Evolutionary conservation across 2,797 vertebrate genomes (phyloP), one percentile per base, ranked within the genome.

Genomic region (Falco berigora): DNA sequence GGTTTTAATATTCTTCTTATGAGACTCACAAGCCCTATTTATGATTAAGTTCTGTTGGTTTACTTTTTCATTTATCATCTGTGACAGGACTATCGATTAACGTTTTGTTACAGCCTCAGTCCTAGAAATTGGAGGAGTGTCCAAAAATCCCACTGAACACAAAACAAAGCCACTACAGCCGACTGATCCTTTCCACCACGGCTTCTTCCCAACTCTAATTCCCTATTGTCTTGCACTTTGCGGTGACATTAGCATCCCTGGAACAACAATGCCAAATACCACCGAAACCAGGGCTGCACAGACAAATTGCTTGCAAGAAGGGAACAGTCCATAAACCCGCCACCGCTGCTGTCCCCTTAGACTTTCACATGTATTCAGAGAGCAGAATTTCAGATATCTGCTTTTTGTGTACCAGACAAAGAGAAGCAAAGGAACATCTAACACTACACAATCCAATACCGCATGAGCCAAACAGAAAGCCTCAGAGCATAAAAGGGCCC

Each of bases 321-420:
- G 40, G 22, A 88, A 53, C 22, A 24, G 27, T 28, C 50, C 68
- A 24, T 40, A 75, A 86, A 74, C 38, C n/a, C 78, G 58, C 32
- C 5, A 12, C 36, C 4, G 12, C 24, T 0, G 1, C 92, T 53
- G 15, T 64, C 47, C 40, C 55, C 52, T 59, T 30, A 67, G 67
- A 86, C 81, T 92, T 88, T 86, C 63, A 73, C 10, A 6, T 32
- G 44, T 23, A 85, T 82, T 80, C 52, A 88, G 28, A 74, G 6
- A 92, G 30, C n/a, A 46, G 86, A 64, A 76, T 79, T 95, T 94
- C 78, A 84, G 55, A 59, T 66, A 79, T 27, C 55, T 55, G 44
- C 40, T 92, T 76, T 94, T 84, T 90, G 50, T 81, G 40, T 58
- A n/a, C 9, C 2, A 25, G 85, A 92, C 59, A 92, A 71, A 92